A percentile compares a stretch with the other conserved stretches of the same genome.
These are phyloP conservation scores for Otis tarda DNA, from an alignment of 2,113 vertebrate species.

Conservation along the genomic window DNA sequence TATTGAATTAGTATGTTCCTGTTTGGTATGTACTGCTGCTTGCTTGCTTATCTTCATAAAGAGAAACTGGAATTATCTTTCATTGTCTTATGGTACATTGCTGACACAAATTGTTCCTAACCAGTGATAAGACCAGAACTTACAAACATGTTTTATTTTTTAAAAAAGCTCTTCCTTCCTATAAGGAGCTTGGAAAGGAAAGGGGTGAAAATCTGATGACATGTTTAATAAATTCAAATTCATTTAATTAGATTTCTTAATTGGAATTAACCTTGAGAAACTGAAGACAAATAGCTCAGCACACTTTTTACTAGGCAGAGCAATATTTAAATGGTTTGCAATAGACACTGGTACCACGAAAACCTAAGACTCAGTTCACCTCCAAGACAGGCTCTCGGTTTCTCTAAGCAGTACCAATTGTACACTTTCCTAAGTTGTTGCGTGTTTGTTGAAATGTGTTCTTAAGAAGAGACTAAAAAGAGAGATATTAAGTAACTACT, in stretches of 20 bases:
- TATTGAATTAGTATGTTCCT: not conserved
- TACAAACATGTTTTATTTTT: not conserved
- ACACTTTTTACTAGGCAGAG: not conserved
- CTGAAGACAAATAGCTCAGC: not conserved
- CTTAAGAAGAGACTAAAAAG: not conserved
- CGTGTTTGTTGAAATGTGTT: not conserved
- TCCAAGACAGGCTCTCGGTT: not conserved
- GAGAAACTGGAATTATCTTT: conserved; percentile 6
- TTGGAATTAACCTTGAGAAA: not conserved
- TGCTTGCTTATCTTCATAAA: not conserved
- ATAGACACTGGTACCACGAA: not conserved
- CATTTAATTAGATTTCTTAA: not conserved
- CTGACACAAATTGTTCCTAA: not conserved
- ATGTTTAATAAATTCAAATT: not conserved
- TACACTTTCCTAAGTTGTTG: not conserved
- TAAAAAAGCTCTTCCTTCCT: not conserved
- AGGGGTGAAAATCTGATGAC: not conserved
- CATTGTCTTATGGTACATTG: not conserved
- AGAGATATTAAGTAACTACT: not conserved
- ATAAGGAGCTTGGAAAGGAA: not conserved
- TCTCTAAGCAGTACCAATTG: not conserved
- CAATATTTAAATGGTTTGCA: not conserved
- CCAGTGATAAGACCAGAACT: not conserved
- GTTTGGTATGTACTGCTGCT: not conserved
- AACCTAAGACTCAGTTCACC: not conserved